phyloP scores from a whole-genome alignment of 2,888 invertebrate species.

The Monopis laevigella region DNA sequence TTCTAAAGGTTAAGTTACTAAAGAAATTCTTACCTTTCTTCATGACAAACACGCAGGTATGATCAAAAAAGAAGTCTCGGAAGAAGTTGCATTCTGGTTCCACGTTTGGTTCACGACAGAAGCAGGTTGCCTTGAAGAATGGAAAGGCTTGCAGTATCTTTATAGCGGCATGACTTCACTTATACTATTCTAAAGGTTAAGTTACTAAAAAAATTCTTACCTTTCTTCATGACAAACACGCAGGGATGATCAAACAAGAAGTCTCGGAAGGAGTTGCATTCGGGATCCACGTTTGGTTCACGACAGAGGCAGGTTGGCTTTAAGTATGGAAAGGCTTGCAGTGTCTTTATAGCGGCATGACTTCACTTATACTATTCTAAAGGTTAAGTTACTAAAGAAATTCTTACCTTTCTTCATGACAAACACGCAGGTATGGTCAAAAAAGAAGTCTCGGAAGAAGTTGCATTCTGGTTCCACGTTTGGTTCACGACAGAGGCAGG shows the following conservation, averaged over 20 bases:
- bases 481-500: no score
- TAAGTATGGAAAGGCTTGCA: slow-evolving; percentile 93
- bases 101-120: slow-evolving; percentile 89
- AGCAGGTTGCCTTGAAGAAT: slow-evolving; percentile 92
- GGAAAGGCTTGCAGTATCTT: no score
- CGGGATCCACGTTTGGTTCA: slow-evolving; percentile 89
- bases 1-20: no score
- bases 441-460: slow-evolving; percentile 91
- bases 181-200: no score
- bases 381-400: no score
- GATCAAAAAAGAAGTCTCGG: slow-evolving; percentile 92
- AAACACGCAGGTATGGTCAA: slow-evolving; percentile 93
- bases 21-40: no score
- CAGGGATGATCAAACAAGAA: slow-evolving; percentile 95
- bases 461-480: no score
- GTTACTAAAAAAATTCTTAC: slow-evolving; percentile 52
- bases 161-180: no score
- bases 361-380: no score
- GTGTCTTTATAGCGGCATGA: slow-evolving; percentile 87
- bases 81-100: slow-evolving; percentile 94
- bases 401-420: no score
- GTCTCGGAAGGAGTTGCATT: slow-evolving; percentile 92
- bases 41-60: slow-evolving; percentile 89
- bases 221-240: slow-evolving; percentile 89
- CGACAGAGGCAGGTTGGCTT: slow-evolving; percentile 92